These are phyloP conservation scores for Epinephelus coioides DNA, from an alignment of 2,797 vertebrate species.

Conservation along the genomic window DNA sequence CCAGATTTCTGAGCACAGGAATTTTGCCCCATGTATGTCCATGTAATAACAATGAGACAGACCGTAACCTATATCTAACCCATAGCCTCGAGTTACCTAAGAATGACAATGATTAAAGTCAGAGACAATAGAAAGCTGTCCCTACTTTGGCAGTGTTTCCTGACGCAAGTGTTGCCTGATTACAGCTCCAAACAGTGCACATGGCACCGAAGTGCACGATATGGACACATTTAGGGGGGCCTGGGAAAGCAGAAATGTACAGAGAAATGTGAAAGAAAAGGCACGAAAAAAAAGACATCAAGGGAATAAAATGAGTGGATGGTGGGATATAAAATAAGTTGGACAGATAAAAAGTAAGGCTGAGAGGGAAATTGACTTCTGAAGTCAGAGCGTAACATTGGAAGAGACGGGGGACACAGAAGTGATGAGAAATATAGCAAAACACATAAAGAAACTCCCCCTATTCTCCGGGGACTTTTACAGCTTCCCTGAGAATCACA, in stretches of 20 bases:
- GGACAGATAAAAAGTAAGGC: constrained; percentile 75
- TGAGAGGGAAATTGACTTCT: constrained; percentile 74
- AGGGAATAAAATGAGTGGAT: constrained; percentile 54
- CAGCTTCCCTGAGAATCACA: constrained; percentile 62
- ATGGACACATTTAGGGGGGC: constrained; percentile 43
- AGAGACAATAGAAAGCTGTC: constrained; percentile 9
- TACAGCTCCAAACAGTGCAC: constrained; percentile 16
- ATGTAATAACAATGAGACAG: neutral
- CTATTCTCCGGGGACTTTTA: constrained; percentile 45
- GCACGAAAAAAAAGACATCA: constrained; percentile 43
- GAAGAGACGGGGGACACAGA: constrained; percentile 60
- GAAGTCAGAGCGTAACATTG: constrained; percentile 62
- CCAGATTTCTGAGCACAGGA: neutral
- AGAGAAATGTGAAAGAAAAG: constrained; percentile 45
- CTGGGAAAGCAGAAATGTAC: constrained; percentile 54
- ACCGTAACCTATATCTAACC: neutral
- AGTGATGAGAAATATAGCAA: constrained; percentile 65
- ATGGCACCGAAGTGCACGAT: constrained; percentile 40
- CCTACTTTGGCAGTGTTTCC: neutral
- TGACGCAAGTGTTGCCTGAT: constrained; percentile 19
- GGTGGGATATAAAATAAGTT: constrained; percentile 66
- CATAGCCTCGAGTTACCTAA: neutral
- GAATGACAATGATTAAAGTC: neutral
- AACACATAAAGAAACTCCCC: constrained; percentile 64
- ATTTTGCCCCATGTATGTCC: neutral